These are phyloP conservation scores for Heliconius nattereri DNA, from an alignment of 1,140 invertebrate genomes.

Conservation along the genomic window DNA sequence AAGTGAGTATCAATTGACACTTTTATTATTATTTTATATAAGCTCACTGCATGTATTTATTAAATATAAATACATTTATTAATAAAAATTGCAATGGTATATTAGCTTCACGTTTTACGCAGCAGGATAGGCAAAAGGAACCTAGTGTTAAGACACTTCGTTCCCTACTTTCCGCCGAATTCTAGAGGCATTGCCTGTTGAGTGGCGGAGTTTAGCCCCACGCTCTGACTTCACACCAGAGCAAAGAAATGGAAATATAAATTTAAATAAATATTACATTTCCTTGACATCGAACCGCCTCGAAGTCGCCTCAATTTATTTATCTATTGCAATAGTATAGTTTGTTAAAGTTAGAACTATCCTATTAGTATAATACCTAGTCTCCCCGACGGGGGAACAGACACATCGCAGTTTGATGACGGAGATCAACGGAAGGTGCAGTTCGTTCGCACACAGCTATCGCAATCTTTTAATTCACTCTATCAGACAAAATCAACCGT, in stretches of 20 bases:
- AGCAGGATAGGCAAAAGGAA: too few relatives aligned
- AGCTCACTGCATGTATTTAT: background rate
- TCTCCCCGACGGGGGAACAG: background rate
- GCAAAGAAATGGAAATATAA: too few relatives aligned
- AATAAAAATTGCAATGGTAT: too few relatives aligned
- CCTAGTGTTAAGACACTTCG: too few relatives aligned
- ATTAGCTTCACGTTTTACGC: too few relatives aligned
- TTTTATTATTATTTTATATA: background rate
- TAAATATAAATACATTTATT: background rate
- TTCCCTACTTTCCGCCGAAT: too few relatives aligned
- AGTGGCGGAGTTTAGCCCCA: too few relatives aligned
- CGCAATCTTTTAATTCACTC: slow-evolving; percentile 62
- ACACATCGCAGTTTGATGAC: slow-evolving; percentile 24
- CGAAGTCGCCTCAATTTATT: too few relatives aligned
- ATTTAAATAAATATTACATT: too few relatives aligned
- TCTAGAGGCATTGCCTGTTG: too few relatives aligned
- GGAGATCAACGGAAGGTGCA: slow-evolving; percentile 45
- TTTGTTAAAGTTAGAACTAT: background rate
- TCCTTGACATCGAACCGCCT: too few relatives aligned
- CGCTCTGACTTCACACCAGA: too few relatives aligned
- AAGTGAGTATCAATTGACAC: slow-evolving; percentile 48
- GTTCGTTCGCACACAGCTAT: slow-evolving; percentile 47
- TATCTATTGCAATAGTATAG: background rate
- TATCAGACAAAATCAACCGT: slow-evolving; percentile 50
- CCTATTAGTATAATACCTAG: background rate